Evolutionary conservation across 2,888 invertebrate species (phyloP), one percentile per base, ranked within the genome.

Genomic region (Octonoba sinensis): DNA sequence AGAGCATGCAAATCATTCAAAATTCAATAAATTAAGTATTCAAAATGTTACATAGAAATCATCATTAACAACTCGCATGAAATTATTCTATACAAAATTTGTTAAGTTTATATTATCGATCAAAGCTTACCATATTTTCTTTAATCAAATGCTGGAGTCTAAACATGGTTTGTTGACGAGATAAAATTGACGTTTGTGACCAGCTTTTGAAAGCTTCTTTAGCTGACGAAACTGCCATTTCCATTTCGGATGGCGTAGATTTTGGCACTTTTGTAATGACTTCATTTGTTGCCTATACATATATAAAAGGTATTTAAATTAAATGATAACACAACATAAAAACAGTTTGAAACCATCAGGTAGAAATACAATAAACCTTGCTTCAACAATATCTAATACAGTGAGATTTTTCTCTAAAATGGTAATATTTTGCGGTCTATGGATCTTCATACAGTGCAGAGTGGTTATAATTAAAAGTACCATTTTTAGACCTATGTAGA

Each of bases 141-240:
- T 95, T 93, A 86, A 82, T 93, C 47, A 96, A 91, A 46, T 94
- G 93, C 87, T 96, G 96, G 69, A 91, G 92, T 88, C 92, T 94
- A 89, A 97, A 94, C 95, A 97, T 95, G 49, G 95, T 91, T 89
- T 96, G 96, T 88, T 99, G 98, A 57, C 99, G 91, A 12, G 95
- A 94, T 85, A 99, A 91, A 49, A 99, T 92, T 1, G 99, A 97
- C 18, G 95, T 95, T 87, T 94, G 92, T 70, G 94, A 94, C 99
- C 99, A 99, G 84, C 93, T 91, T 87, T 91, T 89, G 87, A 91
- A 94, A 0, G 95, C 95, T 82, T 92, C 92, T 88, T 95, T 95
- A 11, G 96, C 93, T 11, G 96, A 93, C 74, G 93, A 93, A 51
- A 97, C 93, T 0, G 99, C 99, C 11, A 92, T 90, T 86, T 95